Base-by-base conservation (phyloP, 2,888 invertebrate species). In the Aelia acuminata region DNA sequence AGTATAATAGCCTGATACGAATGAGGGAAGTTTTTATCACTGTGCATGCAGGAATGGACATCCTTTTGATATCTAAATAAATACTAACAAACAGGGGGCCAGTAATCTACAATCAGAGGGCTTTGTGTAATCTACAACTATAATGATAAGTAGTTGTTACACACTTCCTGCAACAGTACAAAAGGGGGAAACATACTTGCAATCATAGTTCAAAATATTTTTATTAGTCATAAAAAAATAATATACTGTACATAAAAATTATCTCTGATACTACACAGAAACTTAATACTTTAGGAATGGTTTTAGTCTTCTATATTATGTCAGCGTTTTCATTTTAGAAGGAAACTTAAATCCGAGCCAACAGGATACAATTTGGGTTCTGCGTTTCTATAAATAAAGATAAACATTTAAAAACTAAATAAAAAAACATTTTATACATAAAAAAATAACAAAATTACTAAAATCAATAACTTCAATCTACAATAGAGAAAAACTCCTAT, bases 271-370 rank as follows among this genome's bases (percentile, higher is more conserved):
- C 31, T 80, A 80, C 22, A 43, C n/a, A 80, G 75, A 43, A 80
- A 39, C 31, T 63, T 63, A 63, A 63, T 63, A 63, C 63, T 63
- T 63, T 31, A 70, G 63, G 63, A 70, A 70, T 70, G 63, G 39
- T 80, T n/a, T 47, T n/a, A 13, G 13, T 80, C 80, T 22, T 43
- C 35, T n/a, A 48, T 4, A 47, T 47, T 35, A 53, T 26, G 1
- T 13, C 15, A 3, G 22, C 22, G 20, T 63, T 20, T n/a, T 84
- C n/a, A 87, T 84, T 92, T 91, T 10, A 93, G 91, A 88, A 94
- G 93, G 91, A 94, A 95, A 91, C 95, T 95, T 84, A 96, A 91
- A 93, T 96, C 94, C 26, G 94, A 92, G 75, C 94, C 94, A 75
- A 94, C 92, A 84, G 93, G 92, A 91, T 93, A 93, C 91, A 95